These are phyloP conservation scores for Phyllotis vaccarum DNA, from an alignment of 2,797 vertebrate genomes.

Conservation along the genomic window DNA sequence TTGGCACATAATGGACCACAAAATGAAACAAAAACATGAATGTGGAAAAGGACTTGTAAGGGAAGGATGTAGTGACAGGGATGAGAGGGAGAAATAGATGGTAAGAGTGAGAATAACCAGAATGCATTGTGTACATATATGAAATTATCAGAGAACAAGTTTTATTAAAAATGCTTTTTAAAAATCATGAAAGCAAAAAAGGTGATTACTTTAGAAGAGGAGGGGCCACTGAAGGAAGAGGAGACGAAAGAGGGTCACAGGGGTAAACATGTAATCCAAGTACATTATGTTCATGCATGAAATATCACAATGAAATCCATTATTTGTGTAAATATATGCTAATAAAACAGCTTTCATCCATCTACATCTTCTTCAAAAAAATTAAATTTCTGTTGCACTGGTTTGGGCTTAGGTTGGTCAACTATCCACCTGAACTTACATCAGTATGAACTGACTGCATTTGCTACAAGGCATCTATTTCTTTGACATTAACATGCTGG, in stretches of 20 bases:
- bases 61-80: background rate
- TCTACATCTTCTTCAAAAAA: conserved; percentile 31
- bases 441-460: background rate
- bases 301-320: background rate
- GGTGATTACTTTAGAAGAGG: background rate
- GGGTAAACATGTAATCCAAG: background rate
- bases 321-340: background rate
- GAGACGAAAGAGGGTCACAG: background rate
- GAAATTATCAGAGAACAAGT: background rate
- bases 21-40: background rate
- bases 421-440: background rate
- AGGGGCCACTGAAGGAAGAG: background rate
- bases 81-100: background rate
- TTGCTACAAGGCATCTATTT: conserved; percentile 1
- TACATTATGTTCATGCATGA: background rate
- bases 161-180: background rate
- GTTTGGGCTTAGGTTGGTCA: background rate
- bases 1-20: background rate
- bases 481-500: background rate
- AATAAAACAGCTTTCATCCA: background rate
- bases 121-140: background rate
- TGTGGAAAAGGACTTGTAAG: background rate
- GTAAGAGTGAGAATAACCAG: background rate
- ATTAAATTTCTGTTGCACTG: background rate
- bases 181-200: background rate